Evolutionary conservation across 2,113 vertebrate species (phyloP).

Genomic region (Prinia subflava): DNA sequence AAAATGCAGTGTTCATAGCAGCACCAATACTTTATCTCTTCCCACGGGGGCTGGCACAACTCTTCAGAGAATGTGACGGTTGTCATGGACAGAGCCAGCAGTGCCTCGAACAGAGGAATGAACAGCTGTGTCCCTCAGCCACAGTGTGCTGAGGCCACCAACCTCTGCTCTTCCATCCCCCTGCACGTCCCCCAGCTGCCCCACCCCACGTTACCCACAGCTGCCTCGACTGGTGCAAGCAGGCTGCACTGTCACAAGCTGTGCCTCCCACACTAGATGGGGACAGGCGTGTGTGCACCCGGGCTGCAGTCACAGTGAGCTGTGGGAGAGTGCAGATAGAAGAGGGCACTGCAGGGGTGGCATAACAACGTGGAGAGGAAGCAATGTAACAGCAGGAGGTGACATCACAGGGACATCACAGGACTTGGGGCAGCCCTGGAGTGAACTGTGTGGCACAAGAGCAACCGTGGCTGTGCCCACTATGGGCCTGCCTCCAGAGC

Average conservation of each 20-base stretch:
- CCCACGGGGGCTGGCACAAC: neutral
- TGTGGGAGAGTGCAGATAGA: fast-evolving
- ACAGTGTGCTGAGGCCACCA: neutral
- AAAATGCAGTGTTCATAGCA: neutral
- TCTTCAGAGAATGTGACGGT: neutral
- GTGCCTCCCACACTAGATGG: fast-evolving
- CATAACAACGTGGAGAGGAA: neutral
- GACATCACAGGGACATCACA: fast-evolving
- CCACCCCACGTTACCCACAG: fast-evolving
- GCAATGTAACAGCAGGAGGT: neutral
- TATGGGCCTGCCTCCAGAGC: neutral
- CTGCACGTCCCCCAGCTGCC: neutral
- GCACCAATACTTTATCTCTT: neutral
- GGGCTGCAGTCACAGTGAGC: fast-evolving
- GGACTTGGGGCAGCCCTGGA: neutral
- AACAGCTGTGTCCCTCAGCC: neutral
- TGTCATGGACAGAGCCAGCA: neutral
- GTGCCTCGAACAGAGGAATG: fast-evolving
- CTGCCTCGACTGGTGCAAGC: neutral
- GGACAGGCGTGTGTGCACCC: fast-evolving
- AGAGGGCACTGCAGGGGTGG: neutral
- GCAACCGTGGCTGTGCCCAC: neutral
- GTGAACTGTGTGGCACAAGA: neutral
- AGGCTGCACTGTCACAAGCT: neutral
- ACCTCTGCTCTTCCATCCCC: neutral